These are phyloP conservation scores for Ceratina calcarata DNA, from an alignment of 1,140 invertebrate genomes.

Conservation along the genomic window DNA sequence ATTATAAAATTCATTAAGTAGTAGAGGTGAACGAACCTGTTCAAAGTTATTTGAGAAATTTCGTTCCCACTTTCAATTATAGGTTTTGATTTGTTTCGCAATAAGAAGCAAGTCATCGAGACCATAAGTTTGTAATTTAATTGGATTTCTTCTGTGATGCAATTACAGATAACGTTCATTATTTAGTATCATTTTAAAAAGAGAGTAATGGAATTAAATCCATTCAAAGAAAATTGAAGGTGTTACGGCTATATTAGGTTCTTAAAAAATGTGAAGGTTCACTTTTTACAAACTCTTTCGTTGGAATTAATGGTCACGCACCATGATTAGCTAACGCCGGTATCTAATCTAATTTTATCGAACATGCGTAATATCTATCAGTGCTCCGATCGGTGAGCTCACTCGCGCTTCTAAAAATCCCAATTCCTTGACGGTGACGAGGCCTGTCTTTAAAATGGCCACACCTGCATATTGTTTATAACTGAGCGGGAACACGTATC, in stretches of 20 bases:
- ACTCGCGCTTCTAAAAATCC: slow-evolving; percentile 46
- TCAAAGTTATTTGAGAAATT: no score
- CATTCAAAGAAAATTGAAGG: no score
- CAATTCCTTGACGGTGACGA: slow-evolving; percentile 58
- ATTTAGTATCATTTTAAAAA: no score
- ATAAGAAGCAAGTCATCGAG: background rate
- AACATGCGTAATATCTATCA: background rate
- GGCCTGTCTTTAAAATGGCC: slow-evolving; percentile 57
- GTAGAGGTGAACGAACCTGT: no score
- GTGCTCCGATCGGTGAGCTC: background rate
- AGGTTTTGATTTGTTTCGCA: background rate
- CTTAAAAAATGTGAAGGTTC: no score
- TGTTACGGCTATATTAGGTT: no score
- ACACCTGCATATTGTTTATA: slow-evolving; percentile 67
- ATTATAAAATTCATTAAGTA: no score
- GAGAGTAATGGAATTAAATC: no score
- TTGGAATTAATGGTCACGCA: background rate
- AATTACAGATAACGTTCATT: no score
- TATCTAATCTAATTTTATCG: slow-evolving; percentile 16
- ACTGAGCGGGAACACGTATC: slow-evolving; percentile 24
- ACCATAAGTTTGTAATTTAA: no score
- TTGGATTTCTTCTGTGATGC: no score
- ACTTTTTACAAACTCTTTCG: no score
- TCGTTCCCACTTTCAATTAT: background rate
- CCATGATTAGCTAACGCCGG: background rate